A percentile compares a stretch with the other conserved stretches of the same genome.
Conservation (phyloP, 2,797 vertebrate genomes). For the Ciconia nigra region DNA sequence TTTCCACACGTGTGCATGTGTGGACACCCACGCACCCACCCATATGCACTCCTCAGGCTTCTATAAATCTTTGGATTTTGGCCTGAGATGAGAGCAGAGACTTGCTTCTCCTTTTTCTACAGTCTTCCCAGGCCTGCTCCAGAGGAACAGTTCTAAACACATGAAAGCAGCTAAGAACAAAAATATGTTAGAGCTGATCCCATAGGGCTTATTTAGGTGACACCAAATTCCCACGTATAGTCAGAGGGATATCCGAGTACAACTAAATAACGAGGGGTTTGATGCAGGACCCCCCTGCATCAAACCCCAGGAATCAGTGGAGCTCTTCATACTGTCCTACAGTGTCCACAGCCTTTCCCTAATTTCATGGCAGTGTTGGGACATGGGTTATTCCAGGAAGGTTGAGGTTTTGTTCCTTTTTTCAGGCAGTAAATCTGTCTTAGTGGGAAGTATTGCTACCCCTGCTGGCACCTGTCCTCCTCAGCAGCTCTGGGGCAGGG, state of each 20-base stretch:
- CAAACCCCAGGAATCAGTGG: neutral
- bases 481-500: neutral
- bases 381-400: neutral
- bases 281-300: neutral
- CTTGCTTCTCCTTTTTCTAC: neutral
- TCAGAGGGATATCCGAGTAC: neutral
- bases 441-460: neutral
- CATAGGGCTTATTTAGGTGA: neutral
- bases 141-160: neutral
- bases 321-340: neutral
- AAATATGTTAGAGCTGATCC: neutral
- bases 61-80: neutral
- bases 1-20: neutral
- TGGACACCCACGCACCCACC: rapidly evolving
- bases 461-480: neutral
- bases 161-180: neutral
- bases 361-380: neutral
- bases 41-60: neutral
- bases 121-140: neutral
- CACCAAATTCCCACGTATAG: neutral
- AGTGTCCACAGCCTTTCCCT: neutral
- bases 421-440: neutral
- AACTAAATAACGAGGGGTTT: neutral
- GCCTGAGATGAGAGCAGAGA: neutral
- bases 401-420: neutral